Evolutionary conservation across 2,888 invertebrate genomes (phyloP).

Genomic region (Erebia epiphron): DNA sequence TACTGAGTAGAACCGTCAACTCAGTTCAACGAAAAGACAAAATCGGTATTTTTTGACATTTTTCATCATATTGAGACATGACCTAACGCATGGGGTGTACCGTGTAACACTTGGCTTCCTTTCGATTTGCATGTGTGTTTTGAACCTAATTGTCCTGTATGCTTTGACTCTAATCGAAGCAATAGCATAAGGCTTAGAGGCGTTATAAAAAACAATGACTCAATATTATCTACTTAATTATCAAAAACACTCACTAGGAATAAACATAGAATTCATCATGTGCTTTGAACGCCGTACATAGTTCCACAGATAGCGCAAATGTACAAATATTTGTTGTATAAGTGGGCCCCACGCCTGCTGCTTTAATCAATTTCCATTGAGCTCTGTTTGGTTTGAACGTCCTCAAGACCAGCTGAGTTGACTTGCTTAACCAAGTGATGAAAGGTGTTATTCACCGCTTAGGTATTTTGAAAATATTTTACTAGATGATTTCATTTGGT

Average conservation of each 20-base stretch:
- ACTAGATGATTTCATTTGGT: too few species aligned
- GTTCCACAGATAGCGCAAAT: conserved; percentile 1
- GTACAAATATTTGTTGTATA: conserved; percentile 14
- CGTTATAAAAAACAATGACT: neutral
- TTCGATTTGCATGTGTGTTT: too few species aligned
- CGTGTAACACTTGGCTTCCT: too few species aligned
- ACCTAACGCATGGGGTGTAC: too few species aligned
- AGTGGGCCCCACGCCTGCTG: conserved; percentile 22
- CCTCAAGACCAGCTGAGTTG: conserved; percentile 21
- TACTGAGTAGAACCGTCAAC: too few species aligned
- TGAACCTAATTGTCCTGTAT: too few species aligned
- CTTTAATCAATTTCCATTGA: conserved; percentile 37
- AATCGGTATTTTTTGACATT: too few species aligned
- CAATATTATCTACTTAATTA: neutral
- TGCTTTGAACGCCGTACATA: conserved; percentile 6
- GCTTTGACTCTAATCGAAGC: too few species aligned
- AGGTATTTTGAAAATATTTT: too few species aligned
- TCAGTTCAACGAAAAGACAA: too few species aligned
- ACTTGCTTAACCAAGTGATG: neutral
- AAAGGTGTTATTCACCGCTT: conserved; percentile 1
- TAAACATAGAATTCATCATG: neutral
- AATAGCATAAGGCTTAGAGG: neutral
- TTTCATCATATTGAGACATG: too few species aligned
- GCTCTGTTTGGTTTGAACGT: conserved; percentile 29
- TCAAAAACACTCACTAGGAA: neutral